Evolutionary conservation across 2,888 invertebrate species (phyloP).

Genomic region (Lumbricus terrestris): DNA sequence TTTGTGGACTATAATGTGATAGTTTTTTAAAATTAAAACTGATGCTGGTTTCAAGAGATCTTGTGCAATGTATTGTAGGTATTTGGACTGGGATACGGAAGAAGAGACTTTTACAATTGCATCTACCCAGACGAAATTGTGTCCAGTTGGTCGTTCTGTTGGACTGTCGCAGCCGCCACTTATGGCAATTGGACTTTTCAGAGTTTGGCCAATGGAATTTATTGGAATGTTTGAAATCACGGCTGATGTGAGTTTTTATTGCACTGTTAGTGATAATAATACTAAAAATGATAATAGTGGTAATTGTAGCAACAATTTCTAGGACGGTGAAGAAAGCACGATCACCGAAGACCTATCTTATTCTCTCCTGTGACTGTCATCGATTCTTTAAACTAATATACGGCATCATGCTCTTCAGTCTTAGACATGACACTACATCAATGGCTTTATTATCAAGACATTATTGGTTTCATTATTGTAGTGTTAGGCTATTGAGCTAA

Average conservation of each 20-base stretch:
- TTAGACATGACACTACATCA: too few species aligned
- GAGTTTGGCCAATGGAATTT: not conserved
- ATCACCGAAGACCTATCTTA: too few species aligned
- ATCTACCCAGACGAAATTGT: constrained; percentile 10
- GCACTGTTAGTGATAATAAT: not conserved
- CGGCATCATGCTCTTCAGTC: too few species aligned
- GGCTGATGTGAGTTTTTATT: not conserved
- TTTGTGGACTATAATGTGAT: not conserved
- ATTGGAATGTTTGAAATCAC: not conserved
- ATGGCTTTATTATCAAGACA: too few species aligned
- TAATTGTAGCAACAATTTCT: too few species aligned
- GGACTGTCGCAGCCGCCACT: not conserved
- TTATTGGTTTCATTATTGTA: too few species aligned
- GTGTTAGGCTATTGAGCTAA: too few species aligned
- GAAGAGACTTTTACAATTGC: constrained; percentile 7
- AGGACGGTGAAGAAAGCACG: too few species aligned
- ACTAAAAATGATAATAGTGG: too few species aligned
- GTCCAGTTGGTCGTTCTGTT: not conserved
- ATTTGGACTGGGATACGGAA: constrained; percentile 15
- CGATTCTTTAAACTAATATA: too few species aligned
- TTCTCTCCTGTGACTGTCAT: too few species aligned
- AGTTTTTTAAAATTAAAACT: not conserved
- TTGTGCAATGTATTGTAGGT: not conserved
- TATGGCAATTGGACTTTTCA: constrained; percentile 4
- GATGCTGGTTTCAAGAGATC: not conserved